phyloP scores from a whole-genome alignment of 2,888 invertebrate species.

The Ceramica pisi region DNA sequence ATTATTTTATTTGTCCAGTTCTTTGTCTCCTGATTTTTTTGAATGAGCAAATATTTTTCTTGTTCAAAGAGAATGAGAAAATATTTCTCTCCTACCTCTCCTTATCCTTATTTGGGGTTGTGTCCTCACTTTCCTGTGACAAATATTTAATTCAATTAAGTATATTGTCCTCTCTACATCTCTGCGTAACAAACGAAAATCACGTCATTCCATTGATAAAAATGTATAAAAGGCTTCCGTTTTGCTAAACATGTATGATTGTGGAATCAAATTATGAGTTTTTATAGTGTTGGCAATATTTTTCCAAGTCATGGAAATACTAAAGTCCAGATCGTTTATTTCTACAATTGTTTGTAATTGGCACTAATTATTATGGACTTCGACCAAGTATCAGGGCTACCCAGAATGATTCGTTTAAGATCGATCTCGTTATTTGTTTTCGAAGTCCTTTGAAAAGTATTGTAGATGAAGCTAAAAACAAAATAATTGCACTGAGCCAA shows the following conservation, averaged over 20 bases:
- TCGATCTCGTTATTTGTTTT: neutral
- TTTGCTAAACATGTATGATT: constrained; percentile 1
- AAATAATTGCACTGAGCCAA: neutral
- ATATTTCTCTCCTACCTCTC: no score
- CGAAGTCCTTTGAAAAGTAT: no score
- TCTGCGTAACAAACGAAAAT: neutral
- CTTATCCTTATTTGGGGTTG: no score
- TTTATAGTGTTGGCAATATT: neutral
- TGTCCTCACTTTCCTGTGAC: neutral
- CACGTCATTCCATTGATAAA: neutral
- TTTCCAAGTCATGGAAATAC: neutral
- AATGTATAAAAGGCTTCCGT: neutral
- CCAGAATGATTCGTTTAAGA: neutral
- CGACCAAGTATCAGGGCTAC: neutral
- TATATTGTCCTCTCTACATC: no score
- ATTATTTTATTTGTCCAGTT: neutral
- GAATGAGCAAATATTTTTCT: no score
- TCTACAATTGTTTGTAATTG: constrained; percentile 4
- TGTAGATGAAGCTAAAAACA: neutral
- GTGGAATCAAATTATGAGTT: neutral
- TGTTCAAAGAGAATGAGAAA: no score
- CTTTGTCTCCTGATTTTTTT: neutral
- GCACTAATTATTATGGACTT: constrained; percentile 17
- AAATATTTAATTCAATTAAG: neutral
- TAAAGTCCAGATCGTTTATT: neutral